Conservation (phyloP, 2,888 invertebrate genomes). For the Alentia gelatinosa region DNA sequence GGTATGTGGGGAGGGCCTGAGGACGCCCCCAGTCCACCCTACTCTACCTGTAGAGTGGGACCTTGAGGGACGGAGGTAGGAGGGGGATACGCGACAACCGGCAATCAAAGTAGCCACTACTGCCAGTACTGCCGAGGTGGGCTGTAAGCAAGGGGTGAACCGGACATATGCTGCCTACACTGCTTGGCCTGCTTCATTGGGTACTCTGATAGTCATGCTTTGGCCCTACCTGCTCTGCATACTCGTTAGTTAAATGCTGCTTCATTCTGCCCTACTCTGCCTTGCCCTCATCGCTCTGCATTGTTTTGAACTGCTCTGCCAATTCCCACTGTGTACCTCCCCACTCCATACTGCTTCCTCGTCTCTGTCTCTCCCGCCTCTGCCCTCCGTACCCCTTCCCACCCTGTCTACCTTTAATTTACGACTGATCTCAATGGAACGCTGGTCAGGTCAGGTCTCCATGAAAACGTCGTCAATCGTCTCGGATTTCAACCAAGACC, state of each 20-base stretch:
- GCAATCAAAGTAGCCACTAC: background rate
- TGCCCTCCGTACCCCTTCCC: background rate
- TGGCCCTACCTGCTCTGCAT: too few relatives aligned
- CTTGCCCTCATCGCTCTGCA: too few relatives aligned
- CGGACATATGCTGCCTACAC: too few relatives aligned
- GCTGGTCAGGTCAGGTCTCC: background rate
- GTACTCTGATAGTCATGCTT: too few relatives aligned
- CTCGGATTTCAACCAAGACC: background rate
- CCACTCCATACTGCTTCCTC: background rate
- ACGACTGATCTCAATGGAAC: background rate
- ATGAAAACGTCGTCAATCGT: background rate
- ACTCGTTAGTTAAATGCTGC: too few relatives aligned
- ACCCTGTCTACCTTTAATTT: background rate
- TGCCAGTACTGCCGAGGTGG: too few relatives aligned
- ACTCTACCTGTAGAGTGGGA: background rate
- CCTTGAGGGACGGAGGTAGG: background rate
- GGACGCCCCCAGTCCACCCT: background rate
- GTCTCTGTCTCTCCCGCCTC: background rate
- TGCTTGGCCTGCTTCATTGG: too few relatives aligned
- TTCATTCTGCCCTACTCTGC: too few relatives aligned
- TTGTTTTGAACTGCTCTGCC: too few relatives aligned
- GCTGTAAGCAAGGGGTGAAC: too few relatives aligned
- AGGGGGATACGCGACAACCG: background rate
- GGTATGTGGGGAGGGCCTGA: conserved; percentile 16
- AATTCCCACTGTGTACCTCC: too few relatives aligned